phyloP scores from a whole-genome alignment of 2,113 vertebrate species.

The Amphilophus citrinellus region DNA sequence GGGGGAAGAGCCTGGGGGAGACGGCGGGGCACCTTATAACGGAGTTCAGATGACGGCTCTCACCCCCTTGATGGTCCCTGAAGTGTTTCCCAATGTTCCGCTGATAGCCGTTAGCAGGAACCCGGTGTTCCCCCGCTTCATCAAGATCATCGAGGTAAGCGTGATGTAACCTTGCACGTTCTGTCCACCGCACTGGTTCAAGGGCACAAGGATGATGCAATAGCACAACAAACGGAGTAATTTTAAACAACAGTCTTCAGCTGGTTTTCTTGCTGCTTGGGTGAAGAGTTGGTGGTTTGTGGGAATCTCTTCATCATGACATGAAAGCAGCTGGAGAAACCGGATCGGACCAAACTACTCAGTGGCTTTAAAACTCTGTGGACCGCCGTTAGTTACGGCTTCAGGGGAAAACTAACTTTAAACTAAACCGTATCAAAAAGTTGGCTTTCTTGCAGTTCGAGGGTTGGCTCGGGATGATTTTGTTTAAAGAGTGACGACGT shows the following conservation, averaged over 20 bases:
- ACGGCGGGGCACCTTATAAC: conserved; percentile 74
- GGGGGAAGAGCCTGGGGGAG: conserved; percentile 80
- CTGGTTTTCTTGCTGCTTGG: too few species aligned
- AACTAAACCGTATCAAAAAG: too few species aligned
- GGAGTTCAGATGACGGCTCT: conserved; percentile 89
- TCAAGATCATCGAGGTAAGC: conserved; percentile 97
- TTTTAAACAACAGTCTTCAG: not conserved
- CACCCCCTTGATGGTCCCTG: conserved; percentile 92
- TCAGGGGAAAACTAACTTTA: not conserved
- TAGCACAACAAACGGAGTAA: not conserved
- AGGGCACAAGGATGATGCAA: conserved; percentile 46
- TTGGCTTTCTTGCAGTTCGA: too few species aligned
- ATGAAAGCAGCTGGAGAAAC: too few species aligned
- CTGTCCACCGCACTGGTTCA: not conserved
- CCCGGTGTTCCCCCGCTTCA: conserved; percentile 96
- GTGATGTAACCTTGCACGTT: not conserved
- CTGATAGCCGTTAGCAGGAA: conserved; percentile 94
- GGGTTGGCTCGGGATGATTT: too few species aligned
- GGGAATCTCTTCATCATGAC: too few species aligned
- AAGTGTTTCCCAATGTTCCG: conserved; percentile 94
- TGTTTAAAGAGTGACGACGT: too few species aligned
- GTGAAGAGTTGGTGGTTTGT: too few species aligned
- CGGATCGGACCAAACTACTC: too few species aligned
- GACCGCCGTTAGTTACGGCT: too few species aligned
- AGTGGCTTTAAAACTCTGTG: too few species aligned